Percentiles rank a stretch among this genome's conserved stretches.
Evolutionary conservation across 2,113 vertebrate genomes (phyloP).

Genomic region (Lynx canadensis): DNA sequence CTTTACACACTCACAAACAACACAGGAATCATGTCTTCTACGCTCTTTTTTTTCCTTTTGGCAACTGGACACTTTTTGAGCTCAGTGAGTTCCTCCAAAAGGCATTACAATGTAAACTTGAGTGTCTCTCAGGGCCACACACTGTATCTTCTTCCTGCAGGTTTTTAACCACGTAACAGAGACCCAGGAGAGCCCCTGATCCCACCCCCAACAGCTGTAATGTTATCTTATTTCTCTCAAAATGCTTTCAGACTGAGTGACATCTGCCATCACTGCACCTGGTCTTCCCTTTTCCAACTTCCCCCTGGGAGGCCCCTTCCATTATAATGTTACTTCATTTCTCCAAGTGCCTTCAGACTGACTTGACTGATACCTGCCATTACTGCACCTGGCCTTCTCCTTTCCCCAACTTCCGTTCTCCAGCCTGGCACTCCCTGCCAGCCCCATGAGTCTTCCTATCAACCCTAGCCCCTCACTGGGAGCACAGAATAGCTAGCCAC

Average conservation of each 20-base stretch:
- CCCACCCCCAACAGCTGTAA: background rate
- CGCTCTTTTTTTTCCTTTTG: background rate
- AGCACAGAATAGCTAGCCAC: background rate
- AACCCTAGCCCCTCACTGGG: background rate
- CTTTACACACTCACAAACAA: background rate
- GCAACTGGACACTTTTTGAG: background rate
- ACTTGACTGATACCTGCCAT: background rate
- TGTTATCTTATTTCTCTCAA: background rate
- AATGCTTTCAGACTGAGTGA: background rate
- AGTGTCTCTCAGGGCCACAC: background rate
- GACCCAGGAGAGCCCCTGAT: background rate
- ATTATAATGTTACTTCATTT: background rate
- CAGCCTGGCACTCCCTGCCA: background rate
- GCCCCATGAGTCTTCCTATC: background rate
- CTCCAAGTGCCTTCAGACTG: background rate
- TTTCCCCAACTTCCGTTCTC: background rate
- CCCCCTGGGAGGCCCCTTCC: background rate
- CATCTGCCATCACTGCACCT: background rate
- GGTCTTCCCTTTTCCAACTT: background rate
- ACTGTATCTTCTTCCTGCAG: background rate
- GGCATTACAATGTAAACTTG: conserved; percentile 34
- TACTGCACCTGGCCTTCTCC: background rate
- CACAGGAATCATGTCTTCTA: background rate
- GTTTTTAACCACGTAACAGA: background rate
- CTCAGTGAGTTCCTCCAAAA: background rate